phyloP scores from a whole-genome alignment of 1,140 invertebrate species.

The Euwallacea similis region DNA sequence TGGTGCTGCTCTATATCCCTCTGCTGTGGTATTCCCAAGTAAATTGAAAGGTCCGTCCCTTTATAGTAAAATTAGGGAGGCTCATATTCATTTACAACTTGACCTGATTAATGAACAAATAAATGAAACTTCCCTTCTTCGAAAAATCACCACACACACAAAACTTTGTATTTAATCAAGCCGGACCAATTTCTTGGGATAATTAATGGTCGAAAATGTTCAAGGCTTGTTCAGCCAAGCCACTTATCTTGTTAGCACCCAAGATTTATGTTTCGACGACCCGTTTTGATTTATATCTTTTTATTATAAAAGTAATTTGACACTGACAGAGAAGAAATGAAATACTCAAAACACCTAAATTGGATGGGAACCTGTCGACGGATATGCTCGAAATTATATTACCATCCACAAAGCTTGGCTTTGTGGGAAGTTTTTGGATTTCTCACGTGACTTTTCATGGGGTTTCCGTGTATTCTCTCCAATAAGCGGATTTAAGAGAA shows the following conservation, averaged over 20 bases:
- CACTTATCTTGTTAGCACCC: conserved; percentile 32
- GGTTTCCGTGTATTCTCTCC: neutral
- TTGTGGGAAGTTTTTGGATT: neutral
- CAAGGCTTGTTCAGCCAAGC: conserved; percentile 12
- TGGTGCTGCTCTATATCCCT: too few species aligned
- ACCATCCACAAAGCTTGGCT: neutral
- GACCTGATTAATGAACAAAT: too few species aligned
- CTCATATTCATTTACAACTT: too few species aligned
- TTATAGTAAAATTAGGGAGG: too few species aligned
- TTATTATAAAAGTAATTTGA: conserved; percentile 32
- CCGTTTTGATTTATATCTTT: conserved; percentile 32
- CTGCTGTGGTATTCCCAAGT: too few species aligned
- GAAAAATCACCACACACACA: conserved; percentile 2
- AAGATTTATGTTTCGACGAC: conserved; percentile 32
- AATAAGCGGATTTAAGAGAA: neutral
- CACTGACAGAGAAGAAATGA: conserved; percentile 30
- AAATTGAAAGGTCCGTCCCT: too few species aligned
- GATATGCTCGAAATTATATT: conserved; percentile 1
- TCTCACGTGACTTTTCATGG: neutral
- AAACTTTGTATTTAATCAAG: conserved; percentile 21
- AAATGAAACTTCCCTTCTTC: too few species aligned
- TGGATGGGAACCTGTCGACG: conserved; percentile 4
- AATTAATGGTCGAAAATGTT: conserved; percentile 28
- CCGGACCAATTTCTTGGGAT: conserved; percentile 16
- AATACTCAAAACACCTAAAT: conserved; percentile 25